These are phyloP conservation scores for Drosophila ficusphila DNA, from an alignment of 1,140 invertebrate genomes.

Conservation along the genomic window DNA sequence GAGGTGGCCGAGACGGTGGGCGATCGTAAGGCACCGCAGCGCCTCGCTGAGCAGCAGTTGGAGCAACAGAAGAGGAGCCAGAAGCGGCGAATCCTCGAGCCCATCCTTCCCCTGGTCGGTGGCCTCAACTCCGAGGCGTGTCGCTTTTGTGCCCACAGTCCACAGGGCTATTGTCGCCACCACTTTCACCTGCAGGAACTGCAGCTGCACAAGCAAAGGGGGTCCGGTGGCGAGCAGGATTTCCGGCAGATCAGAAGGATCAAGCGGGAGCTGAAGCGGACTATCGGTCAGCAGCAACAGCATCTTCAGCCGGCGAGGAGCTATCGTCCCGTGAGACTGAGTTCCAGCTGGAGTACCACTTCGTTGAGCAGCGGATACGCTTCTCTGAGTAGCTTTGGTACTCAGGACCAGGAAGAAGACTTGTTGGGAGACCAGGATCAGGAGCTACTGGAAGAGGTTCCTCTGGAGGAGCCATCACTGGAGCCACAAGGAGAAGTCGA, in stretches of 20 bases:
- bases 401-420: conserved; percentile 23
- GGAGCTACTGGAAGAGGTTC: neutral
- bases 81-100: conserved; percentile 64
- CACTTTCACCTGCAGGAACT: conserved; percentile 78
- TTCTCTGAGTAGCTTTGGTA: conserved; percentile 29
- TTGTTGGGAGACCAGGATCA: too few species aligned
- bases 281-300: conserved; percentile 66
- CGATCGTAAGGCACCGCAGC: conserved; percentile 72
- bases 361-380: conserved; percentile 67
- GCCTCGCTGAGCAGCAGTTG: conserved; percentile 62
- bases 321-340: conserved; percentile 32
- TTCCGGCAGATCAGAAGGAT: conserved; percentile 65
- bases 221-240: conserved; percentile 40
- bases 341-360: conserved; percentile 43
- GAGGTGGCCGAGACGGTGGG: conserved; percentile 78
- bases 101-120: conserved; percentile 54
- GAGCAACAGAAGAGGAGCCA: conserved; percentile 62
- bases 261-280: conserved; percentile 67
- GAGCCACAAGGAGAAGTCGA: neutral
- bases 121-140: conserved; percentile 62
- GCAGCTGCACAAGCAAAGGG: conserved; percentile 40
- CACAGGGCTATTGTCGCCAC: conserved; percentile 80
- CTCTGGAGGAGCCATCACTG: neutral
- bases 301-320: conserved; percentile 24
- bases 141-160: conserved; percentile 82